Evolutionary conservation across 2,888 invertebrate species (phyloP).

Genomic region (Epistrophella euchroma): DNA sequence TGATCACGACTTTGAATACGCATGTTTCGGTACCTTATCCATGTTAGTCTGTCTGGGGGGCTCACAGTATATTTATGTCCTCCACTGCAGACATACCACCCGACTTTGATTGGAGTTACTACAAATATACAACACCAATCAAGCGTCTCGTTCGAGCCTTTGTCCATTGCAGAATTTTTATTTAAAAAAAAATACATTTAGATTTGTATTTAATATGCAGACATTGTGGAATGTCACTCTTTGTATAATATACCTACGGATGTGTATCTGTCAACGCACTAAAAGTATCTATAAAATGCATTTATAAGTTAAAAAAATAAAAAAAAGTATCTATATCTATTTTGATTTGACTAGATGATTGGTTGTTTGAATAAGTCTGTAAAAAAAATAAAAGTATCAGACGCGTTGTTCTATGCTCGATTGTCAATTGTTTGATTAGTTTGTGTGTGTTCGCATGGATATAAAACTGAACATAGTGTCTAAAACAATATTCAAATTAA

Average conservation of each 20-base stretch:
- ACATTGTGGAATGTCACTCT: slow-evolving; percentile 63
- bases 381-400: slow-evolving; percentile 17
- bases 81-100: slow-evolving; percentile 51
- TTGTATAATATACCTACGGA: slow-evolving; percentile 51
- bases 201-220: slow-evolving; percentile 76
- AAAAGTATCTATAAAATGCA: slow-evolving; percentile 49
- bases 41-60: slow-evolving; percentile 58
- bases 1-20: slow-evolving; percentile 64
- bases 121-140: slow-evolving; percentile 61
- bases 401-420: slow-evolving; percentile 54
- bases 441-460: slow-evolving; percentile 31
- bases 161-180: slow-evolving; percentile 62
- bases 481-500: slow-evolving; percentile 66
- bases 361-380: slow-evolving; percentile 48
- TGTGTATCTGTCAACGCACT: slow-evolving; percentile 66
- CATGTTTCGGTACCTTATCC: slow-evolving; percentile 51
- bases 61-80: slow-evolving; percentile 30
- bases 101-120: slow-evolving; percentile 44
- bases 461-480: slow-evolving; percentile 52
- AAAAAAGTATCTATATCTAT: slow-evolving; percentile 32
- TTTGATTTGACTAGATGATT: slow-evolving; percentile 67
- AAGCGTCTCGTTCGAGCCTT: slow-evolving; percentile 46
- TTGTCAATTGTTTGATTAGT: slow-evolving; percentile 64
- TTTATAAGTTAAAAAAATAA: slow-evolving; percentile 2
- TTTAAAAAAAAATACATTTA: slow-evolving; percentile 63